Percentiles rank a stretch among this genome's conserved stretches.
phyloP scores from a whole-genome alignment of 2,797 vertebrate genomes.

The Avahi laniger region DNA sequence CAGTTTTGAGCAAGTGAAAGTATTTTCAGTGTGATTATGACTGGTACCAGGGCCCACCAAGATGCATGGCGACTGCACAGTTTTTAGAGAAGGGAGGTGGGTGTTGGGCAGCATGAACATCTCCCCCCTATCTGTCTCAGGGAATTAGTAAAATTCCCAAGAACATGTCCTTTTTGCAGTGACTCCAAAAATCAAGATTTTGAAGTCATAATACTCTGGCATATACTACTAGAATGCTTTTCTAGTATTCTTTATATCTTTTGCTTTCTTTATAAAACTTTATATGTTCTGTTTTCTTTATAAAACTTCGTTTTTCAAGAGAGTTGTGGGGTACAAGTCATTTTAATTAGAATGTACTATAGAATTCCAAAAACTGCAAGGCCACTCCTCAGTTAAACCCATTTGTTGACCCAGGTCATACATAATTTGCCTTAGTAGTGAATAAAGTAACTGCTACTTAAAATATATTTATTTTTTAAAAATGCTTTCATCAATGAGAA shows the following conservation, averaged over 20 bases:
- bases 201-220: background rate
- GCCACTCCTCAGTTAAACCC: background rate
- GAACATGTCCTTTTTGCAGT: background rate
- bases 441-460: background rate
- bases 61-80: no score
- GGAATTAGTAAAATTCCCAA: background rate
- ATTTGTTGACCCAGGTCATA: background rate
- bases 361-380: background rate
- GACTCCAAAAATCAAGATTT: background rate
- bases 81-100: background rate
- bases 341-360: background rate
- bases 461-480: background rate
- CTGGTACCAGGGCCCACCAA: no score
- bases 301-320: background rate
- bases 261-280: background rate
- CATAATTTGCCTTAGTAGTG: background rate
- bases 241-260: background rate
- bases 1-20: background rate
- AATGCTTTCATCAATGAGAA: conserved; percentile 14
- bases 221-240: background rate
- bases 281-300: background rate
- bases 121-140: background rate
- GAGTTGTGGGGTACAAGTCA: background rate
- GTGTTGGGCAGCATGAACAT: no score
- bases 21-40: no score